A percentile compares a stretch with the other conserved stretches of the same genome.
phyloP scores from a whole-genome alignment of 2,113 vertebrate genomes.

The Malurus melanocephalus region DNA sequence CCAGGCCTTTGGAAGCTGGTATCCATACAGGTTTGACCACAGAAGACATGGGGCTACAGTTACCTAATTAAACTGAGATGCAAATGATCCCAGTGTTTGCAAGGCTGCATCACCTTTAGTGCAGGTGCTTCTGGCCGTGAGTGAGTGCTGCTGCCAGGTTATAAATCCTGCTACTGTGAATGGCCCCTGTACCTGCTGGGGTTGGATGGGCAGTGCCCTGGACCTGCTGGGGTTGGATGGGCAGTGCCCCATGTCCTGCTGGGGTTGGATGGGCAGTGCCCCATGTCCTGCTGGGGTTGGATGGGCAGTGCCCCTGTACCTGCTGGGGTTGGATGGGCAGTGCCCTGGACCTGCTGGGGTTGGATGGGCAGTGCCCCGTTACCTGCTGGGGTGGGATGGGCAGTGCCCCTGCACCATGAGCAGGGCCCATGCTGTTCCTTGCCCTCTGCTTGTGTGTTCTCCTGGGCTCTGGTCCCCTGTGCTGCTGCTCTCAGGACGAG shows the following conservation, averaged over 20 bases:
- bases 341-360: accelerated
- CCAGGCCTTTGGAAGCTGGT: neutral
- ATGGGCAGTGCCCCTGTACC: neutral
- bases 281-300: accelerated
- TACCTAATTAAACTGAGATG: neutral
- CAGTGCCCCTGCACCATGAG: accelerated
- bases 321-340: accelerated
- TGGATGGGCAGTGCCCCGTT: no score
- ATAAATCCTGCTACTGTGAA: neutral
- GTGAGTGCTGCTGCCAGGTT: neutral
- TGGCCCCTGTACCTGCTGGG: neutral
- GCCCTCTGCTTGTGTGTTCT: accelerated
- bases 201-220: accelerated
- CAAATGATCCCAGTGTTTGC: neutral
- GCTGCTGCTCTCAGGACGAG: neutral
- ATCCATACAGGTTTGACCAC: neutral
- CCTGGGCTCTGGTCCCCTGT: accelerated
- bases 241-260: neutral
- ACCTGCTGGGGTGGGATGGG: no score
- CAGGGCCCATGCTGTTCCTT: accelerated
- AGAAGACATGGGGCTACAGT: neutral
- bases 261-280: accelerated
- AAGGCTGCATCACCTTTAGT: neutral
- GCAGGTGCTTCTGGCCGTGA: neutral
- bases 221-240: accelerated